phyloP scores from a whole-genome alignment of 1,140 invertebrate species.

The Agrypnia vestita region DNA sequence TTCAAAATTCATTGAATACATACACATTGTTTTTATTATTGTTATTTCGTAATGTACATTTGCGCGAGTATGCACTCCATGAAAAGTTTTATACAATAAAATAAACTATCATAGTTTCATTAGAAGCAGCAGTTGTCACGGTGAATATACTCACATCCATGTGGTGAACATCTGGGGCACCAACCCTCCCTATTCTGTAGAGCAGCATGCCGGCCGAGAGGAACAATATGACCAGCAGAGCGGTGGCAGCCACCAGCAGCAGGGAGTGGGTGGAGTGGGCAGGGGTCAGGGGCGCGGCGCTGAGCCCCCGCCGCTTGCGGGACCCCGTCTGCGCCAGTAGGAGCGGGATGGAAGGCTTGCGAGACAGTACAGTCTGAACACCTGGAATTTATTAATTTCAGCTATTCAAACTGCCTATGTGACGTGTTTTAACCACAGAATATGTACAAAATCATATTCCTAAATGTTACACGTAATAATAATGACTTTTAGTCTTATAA shows the following conservation, averaged over 20 bases:
- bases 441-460: no score
- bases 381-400: not conserved
- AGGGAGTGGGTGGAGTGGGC: slow-evolving; percentile 45
- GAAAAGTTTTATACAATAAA: no score
- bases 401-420: no score
- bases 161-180: not conserved
- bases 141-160: slow-evolving; percentile 31
- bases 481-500: no score
- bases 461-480: no score
- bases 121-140: no score
- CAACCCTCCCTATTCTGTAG: slow-evolving; percentile 52
- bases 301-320: slow-evolving; percentile 46
- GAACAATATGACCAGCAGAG: slow-evolving; percentile 63
- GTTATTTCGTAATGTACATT: not conserved
- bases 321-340: slow-evolving; percentile 26
- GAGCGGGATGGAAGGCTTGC: slow-evolving; percentile 25
- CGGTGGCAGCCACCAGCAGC: slow-evolving; percentile 61
- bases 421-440: no score
- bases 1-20: no score
- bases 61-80: no score
- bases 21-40: not conserved
- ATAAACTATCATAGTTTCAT: no score
- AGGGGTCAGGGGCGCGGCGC: slow-evolving; percentile 54
- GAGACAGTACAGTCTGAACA: slow-evolving; percentile 8
- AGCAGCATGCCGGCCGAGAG: slow-evolving; percentile 65